Evolutionary conservation across 64 coral and sea anemone genomes (phyloP).

Genomic region (Stichodactyla helianthus): DNA sequence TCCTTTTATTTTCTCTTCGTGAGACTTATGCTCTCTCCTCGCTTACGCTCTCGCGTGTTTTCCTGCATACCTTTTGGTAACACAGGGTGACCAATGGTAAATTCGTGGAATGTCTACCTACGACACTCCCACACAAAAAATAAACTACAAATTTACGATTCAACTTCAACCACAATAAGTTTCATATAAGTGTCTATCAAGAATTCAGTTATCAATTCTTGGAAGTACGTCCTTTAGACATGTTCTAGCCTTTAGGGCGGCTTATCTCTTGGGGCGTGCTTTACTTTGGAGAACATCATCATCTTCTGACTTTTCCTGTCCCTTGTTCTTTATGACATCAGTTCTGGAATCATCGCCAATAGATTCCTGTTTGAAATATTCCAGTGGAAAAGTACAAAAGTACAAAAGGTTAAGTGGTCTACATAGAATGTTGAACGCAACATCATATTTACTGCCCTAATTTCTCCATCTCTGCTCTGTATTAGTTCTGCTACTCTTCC

Average conservation of each 20-base stretch:
- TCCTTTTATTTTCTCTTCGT: no score
- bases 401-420: conserved; percentile 26
- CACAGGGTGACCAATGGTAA: no score
- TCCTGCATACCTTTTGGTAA: no score
- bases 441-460: conserved; percentile 10
- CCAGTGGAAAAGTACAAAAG: no score
- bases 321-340: conserved; percentile 2
- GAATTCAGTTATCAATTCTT: no score
- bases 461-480: conserved; percentile 20
- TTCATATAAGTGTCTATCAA: neutral
- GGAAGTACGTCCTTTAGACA: neutral
- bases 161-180: neutral
- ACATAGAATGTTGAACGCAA: conserved; percentile 8
- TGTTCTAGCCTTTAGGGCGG: neutral
- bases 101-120: no score
- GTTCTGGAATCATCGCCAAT: neutral
- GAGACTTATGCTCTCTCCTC: no score
- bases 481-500: conserved; percentile 31
- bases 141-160: no score
- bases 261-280: neutral
- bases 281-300: conserved; percentile 28
- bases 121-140: no score
- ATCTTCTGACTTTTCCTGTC: neutral
- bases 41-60: no score
- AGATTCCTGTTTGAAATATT: neutral